A percentile compares a stretch with the other conserved stretches of the same genome.
Conservation (phyloP, 1,140 invertebrate genomes). For the Neomicropteryx cornuta region DNA sequence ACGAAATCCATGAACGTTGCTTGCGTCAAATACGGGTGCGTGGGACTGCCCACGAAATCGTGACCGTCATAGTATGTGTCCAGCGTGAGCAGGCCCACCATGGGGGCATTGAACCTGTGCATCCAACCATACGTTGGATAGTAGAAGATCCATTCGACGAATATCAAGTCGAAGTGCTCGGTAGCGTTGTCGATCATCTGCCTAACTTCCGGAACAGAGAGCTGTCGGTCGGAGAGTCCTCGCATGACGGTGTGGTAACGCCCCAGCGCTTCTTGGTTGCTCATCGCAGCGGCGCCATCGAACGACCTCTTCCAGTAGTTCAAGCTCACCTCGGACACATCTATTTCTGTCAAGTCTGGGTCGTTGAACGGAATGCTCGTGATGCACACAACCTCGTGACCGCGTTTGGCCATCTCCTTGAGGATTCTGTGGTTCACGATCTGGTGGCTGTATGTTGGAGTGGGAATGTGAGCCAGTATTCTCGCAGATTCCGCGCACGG, state of each 20-base stretch:
- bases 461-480: slow-evolving; percentile 27
- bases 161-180: slow-evolving; percentile 19
- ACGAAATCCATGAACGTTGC: background rate
- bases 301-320: slow-evolving; percentile 3
- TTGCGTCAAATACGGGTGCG: slow-evolving; percentile 6
- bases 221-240: slow-evolving; percentile 3
- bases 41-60: slow-evolving; percentile 5
- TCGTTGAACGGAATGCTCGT: slow-evolving; percentile 23
- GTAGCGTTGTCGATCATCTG: slow-evolving; percentile 13
- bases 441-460: slow-evolving; percentile 34
- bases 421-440: slow-evolving; percentile 27
- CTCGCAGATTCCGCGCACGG: slow-evolving; percentile 19
- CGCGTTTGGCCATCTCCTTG: slow-evolving; percentile 19
- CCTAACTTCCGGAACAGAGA: slow-evolving; percentile 14
- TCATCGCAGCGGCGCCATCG: background rate
- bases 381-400: slow-evolving; percentile 33
- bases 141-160: slow-evolving; percentile 15
- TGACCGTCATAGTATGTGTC: slow-evolving; percentile 9
- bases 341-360: slow-evolving; percentile 10
- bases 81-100: slow-evolving; percentile 16
- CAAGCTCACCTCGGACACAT: slow-evolving; percentile 4
- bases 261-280: background rate
- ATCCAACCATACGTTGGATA: slow-evolving; percentile 14
- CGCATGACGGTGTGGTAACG: background rate
- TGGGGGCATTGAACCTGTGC: slow-evolving; percentile 18